These are phyloP conservation scores for Amazona ochrocephala DNA, from an alignment of 2,797 vertebrate genomes.

Conservation along the genomic window DNA sequence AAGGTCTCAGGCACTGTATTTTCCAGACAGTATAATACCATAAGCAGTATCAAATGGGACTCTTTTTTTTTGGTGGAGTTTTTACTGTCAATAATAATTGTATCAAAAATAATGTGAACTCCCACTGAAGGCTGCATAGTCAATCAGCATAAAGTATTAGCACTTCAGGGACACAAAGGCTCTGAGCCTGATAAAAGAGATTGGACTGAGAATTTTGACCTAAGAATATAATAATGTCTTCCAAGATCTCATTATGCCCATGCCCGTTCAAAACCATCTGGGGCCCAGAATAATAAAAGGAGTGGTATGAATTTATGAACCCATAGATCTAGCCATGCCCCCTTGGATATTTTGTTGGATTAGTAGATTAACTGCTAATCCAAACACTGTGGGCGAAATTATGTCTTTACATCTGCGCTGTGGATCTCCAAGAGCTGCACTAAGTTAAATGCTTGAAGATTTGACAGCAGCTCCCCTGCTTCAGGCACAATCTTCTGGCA, in stretches of 20 bases:
- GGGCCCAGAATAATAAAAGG: slow-evolving; percentile 67
- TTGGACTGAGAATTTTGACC: slow-evolving; percentile 70
- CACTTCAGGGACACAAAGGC: slow-evolving; percentile 70
- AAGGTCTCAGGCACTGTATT: slow-evolving; percentile 16
- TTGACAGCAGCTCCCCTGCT: slow-evolving; percentile 58
- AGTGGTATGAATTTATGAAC: slow-evolving; percentile 68
- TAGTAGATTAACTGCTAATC: slow-evolving; percentile 73
- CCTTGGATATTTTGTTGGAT: slow-evolving; percentile 69
- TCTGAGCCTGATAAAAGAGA: slow-evolving; percentile 51
- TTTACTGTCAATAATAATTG: slow-evolving; percentile 66
- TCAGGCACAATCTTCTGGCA: slow-evolving; percentile 19
- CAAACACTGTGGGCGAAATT: slow-evolving; percentile 65
- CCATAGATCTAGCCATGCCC: slow-evolving; percentile 57
- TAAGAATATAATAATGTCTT: slow-evolving; percentile 75
- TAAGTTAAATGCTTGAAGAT: slow-evolving; percentile 45
- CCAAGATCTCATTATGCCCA: slow-evolving; percentile 70
- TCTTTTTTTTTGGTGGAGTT: slow-evolving; percentile 14
- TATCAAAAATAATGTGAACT: slow-evolving; percentile 63
- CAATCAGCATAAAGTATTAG: slow-evolving; percentile 71
- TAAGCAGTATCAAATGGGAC: slow-evolving; percentile 47
- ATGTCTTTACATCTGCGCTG: slow-evolving; percentile 65
- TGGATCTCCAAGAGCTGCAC: slow-evolving; percentile 25
- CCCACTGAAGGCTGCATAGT: slow-evolving; percentile 40
- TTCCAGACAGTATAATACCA: not conserved
- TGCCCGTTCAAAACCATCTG: slow-evolving; percentile 68